Evolutionary conservation across 2,113 vertebrate species (phyloP).

Genomic region (Prionailurus viverrinus): DNA sequence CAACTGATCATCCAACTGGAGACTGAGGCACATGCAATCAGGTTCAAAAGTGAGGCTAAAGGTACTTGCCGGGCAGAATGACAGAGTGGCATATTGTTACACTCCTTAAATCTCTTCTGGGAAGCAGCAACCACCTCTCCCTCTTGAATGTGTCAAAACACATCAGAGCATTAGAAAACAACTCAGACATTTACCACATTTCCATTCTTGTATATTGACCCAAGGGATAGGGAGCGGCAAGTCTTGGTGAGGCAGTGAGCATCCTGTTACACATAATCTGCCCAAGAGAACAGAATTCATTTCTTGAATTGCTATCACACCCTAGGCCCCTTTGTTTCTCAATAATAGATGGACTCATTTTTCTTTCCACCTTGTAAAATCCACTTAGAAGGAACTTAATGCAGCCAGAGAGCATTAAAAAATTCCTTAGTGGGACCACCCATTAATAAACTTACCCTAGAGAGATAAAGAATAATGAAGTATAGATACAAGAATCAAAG

Average conservation of each 20-base stretch:
- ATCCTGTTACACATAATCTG: constrained; percentile 68
- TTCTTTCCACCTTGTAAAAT: constrained; percentile 64
- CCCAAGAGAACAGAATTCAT: constrained; percentile 55
- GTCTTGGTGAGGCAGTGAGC: constrained; percentile 2
- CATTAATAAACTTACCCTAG: constrained; percentile 54
- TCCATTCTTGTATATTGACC: constrained; percentile 67
- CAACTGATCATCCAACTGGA: background rate
- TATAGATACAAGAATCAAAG: constrained; percentile 43
- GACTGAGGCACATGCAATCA: background rate
- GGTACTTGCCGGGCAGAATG: background rate
- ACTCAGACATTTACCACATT: constrained; percentile 58
- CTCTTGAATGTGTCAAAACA: constrained; percentile 75
- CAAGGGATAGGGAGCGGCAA: constrained; percentile 40
- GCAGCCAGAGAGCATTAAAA: constrained; percentile 65
- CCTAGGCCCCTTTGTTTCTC: constrained; percentile 68
- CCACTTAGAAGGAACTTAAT: constrained; percentile 64
- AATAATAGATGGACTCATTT: constrained; percentile 64
- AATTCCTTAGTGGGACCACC: constrained; percentile 69
- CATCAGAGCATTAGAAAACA: constrained; percentile 70
- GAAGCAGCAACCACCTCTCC: constrained; percentile 58
- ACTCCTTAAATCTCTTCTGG: constrained; percentile 63
- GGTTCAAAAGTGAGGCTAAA: constrained; percentile 24
- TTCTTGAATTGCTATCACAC: constrained; percentile 53
- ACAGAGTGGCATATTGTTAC: background rate
- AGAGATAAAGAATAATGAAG: constrained; percentile 68